Percentiles rank a stretch among this genome's conserved stretches.
Conservation (phyloP, 2,888 invertebrate genomes). For the Miltochrista miniata region DNA sequence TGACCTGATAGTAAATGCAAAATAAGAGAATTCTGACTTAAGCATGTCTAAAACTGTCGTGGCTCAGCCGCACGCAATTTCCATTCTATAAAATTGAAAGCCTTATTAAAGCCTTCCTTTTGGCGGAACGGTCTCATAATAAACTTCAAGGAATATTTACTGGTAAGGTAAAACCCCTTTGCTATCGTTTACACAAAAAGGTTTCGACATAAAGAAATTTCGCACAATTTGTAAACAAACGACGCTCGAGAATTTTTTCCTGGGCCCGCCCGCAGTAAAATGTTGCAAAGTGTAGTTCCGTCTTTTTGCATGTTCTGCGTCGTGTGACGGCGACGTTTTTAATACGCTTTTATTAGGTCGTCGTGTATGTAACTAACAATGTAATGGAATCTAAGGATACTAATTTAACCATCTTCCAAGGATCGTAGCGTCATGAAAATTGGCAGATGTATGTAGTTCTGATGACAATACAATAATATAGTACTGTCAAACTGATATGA, state of each 20-base stretch:
- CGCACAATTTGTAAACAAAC: constrained; percentile 59
- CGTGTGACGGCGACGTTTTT: too few species aligned
- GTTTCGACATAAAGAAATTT: constrained; percentile 57
- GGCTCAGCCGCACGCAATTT: constrained; percentile 15
- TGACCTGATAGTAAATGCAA: too few species aligned
- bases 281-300: constrained; percentile 35
- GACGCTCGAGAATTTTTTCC: constrained; percentile 31
- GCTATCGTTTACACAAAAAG: constrained; percentile 49
- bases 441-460: too few species aligned
- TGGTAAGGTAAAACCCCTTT: constrained; percentile 24
- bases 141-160: constrained; percentile 41
- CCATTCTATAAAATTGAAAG: constrained; percentile 19
- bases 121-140: constrained; percentile 32
- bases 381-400: too few species aligned
- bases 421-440: too few species aligned
- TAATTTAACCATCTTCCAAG: too few species aligned
- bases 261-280: constrained; percentile 31
- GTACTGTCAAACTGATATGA: too few species aligned
- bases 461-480: too few species aligned
- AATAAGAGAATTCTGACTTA: too few species aligned
- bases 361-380: too few species aligned
- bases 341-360: too few species aligned
- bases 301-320: constrained; percentile 15
- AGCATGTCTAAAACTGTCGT: too few species aligned
- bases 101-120: constrained; percentile 13